Percentiles rank a stretch among this genome's conserved stretches.
phyloP scores from a whole-genome alignment of 2,797 vertebrate genomes.

The Sebastes alutus region DNA sequence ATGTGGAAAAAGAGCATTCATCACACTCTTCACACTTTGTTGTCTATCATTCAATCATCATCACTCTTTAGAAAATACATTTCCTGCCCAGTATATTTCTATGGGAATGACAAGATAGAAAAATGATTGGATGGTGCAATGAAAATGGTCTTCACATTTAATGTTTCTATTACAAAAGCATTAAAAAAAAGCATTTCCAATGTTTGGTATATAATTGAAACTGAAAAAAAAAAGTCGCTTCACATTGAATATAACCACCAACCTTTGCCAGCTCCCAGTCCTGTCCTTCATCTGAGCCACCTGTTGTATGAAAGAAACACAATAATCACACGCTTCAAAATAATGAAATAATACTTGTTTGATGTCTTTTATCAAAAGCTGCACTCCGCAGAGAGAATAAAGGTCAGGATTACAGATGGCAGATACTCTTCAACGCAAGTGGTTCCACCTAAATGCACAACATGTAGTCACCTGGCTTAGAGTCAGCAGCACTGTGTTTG shows the following conservation, averaged over 20 bases:
- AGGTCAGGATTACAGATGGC: not conserved
- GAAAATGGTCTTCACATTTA: not conserved
- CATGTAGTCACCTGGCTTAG: not conserved
- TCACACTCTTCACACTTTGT: not conserved
- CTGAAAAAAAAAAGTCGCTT: not conserved
- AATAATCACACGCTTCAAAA: not conserved
- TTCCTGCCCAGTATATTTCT: not conserved
- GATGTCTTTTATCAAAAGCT: slow-evolving; percentile 2
- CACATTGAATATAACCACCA: slow-evolving; percentile 35
- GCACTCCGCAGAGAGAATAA: not conserved
- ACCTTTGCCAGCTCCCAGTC: slow-evolving; percentile 86
- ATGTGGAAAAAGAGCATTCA: not conserved
- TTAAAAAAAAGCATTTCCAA: not conserved
- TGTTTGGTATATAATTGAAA: not conserved
- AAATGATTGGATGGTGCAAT: not conserved
- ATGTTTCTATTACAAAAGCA: not conserved
- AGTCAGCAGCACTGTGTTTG: not conserved
- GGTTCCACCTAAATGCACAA: not conserved
- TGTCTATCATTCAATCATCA: not conserved
- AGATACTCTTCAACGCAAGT: not conserved
- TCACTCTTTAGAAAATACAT: not conserved
- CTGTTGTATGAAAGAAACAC: slow-evolving; percentile 38
- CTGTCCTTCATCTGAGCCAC: slow-evolving; percentile 67
- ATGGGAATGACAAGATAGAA: not conserved
- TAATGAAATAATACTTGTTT: slow-evolving; percentile 3